phyloP scores from a whole-genome alignment of 2,113 vertebrate genomes.

The Dipodomys stephensi region DNA sequence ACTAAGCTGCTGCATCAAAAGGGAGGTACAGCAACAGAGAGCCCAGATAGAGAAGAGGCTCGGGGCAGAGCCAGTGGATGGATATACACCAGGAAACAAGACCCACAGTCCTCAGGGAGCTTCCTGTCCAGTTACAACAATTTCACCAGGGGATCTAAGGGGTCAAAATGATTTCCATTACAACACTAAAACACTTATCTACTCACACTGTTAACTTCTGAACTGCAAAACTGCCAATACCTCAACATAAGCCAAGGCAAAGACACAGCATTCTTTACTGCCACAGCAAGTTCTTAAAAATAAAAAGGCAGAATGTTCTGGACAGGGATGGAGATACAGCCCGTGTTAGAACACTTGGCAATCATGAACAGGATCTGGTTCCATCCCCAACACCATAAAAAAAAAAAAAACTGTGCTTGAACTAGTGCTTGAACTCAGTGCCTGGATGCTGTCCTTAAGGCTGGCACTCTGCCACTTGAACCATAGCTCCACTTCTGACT shows the following conservation, averaged over 20 bases:
- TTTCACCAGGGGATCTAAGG: neutral
- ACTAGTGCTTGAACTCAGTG: no score
- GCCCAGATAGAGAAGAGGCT: neutral
- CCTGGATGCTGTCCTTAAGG: no score
- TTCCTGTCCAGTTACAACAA: neutral
- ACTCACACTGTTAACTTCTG: neutral
- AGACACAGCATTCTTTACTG: neutral
- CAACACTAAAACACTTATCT: slow-evolving; percentile 23
- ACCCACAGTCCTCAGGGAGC: neutral
- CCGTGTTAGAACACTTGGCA: neutral
- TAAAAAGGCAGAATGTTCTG: neutral
- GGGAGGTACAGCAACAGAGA: neutral
- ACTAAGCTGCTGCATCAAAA: neutral
- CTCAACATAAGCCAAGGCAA: slow-evolving; percentile 36
- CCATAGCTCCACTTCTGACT: no score
- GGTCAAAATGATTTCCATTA: slow-evolving; percentile 28
- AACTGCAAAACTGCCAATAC: neutral
- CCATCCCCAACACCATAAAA: neutral
- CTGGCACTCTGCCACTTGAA: no score
- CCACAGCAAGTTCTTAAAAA: neutral
- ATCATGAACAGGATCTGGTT: neutral
- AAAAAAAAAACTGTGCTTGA: neutral
- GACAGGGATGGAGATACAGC: neutral
- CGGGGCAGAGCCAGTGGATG: no score
- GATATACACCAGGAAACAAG: no score